phyloP scores from a whole-genome alignment of 2,113 vertebrate genomes.

The Cyphomyrus discorhynchus region DNA sequence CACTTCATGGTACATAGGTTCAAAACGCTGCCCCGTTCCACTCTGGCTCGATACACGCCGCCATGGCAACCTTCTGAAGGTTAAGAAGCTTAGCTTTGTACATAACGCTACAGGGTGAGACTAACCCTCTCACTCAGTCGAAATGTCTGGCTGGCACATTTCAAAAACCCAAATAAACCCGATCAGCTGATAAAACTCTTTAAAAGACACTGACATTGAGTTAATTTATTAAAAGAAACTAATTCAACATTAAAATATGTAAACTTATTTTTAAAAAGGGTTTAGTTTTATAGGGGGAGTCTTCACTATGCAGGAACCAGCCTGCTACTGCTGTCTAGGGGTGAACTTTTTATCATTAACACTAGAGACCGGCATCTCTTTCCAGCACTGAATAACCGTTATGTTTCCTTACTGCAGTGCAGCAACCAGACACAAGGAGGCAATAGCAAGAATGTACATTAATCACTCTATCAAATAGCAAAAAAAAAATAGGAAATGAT shows the following conservation, averaged over 20 bases:
- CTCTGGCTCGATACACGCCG: conserved; percentile 31
- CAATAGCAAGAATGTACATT: conserved; percentile 44
- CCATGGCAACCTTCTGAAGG: conserved; percentile 34
- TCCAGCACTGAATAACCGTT: conserved; percentile 30
- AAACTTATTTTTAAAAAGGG: conserved; percentile 44
- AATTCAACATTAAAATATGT: conserved; percentile 44
- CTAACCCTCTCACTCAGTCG: conserved; percentile 49
- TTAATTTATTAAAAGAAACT: conserved; percentile 65
- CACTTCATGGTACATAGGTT: conserved; percentile 2
- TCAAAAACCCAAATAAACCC: conserved; percentile 37
- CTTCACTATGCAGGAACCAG: conserved; percentile 74
- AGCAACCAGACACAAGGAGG: conserved; percentile 44
- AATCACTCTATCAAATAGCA: conserved; percentile 42
- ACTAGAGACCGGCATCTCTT: conserved; percentile 33
- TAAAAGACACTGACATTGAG: conserved; percentile 66
- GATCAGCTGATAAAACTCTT: conserved; percentile 49
- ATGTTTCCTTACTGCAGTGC: conserved; percentile 44
- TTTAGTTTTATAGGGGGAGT: conserved; percentile 49
- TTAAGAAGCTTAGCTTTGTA: neutral
- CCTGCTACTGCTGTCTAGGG: conserved; percentile 58
- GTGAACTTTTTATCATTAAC: conserved; percentile 39
- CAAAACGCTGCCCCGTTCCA: neutral
- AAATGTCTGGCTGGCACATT: conserved; percentile 48
- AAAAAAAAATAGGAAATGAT: conserved; percentile 45
- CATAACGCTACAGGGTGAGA: conserved; percentile 57